phyloP scores from a whole-genome alignment of 2,113 vertebrate species.

The Spermophilus dauricus region DNA sequence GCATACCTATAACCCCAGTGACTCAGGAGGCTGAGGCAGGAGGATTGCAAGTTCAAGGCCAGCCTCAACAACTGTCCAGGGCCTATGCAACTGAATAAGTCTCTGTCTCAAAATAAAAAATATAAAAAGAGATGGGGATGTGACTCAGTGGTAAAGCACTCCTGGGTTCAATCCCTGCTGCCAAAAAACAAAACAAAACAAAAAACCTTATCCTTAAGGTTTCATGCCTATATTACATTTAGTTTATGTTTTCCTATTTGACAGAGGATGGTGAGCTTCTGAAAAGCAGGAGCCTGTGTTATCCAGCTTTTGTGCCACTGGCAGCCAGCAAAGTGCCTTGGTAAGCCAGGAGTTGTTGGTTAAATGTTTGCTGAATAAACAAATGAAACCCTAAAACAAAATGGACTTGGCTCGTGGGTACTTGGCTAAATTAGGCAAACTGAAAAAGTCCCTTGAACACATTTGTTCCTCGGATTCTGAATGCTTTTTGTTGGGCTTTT shows the following conservation, averaged over 20 bases:
- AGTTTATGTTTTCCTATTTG: conserved; percentile 38
- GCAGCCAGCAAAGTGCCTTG: neutral
- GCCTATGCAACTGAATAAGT: no score
- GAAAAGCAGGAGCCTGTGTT: neutral
- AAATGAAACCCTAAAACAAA: conserved; percentile 28
- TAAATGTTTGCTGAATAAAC: conserved; percentile 58
- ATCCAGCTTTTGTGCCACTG: neutral
- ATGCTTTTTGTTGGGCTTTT: conserved; percentile 84
- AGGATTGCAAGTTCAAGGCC: neutral
- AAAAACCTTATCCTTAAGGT: conserved; percentile 67
- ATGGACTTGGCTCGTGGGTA: conserved; percentile 61
- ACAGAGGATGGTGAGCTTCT: neutral
- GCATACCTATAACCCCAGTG: neutral
- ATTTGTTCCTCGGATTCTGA: conserved; percentile 82
- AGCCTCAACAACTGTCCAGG: neutral
- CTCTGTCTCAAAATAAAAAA: neutral
- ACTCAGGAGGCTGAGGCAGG: neutral
- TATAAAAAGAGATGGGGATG: neutral
- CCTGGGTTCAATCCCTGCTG: neutral
- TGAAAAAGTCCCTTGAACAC: conserved; percentile 77
- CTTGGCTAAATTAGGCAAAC: conserved; percentile 65
- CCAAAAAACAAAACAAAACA: no score
- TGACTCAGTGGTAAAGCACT: neutral
- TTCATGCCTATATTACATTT: conserved; percentile 78
- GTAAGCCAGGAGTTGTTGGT: neutral